A percentile compares a stretch with the other conserved stretches of the same genome.
Evolutionary conservation across 2,888 invertebrate species (phyloP).

Genomic region (Yponomeuta malinellus): DNA sequence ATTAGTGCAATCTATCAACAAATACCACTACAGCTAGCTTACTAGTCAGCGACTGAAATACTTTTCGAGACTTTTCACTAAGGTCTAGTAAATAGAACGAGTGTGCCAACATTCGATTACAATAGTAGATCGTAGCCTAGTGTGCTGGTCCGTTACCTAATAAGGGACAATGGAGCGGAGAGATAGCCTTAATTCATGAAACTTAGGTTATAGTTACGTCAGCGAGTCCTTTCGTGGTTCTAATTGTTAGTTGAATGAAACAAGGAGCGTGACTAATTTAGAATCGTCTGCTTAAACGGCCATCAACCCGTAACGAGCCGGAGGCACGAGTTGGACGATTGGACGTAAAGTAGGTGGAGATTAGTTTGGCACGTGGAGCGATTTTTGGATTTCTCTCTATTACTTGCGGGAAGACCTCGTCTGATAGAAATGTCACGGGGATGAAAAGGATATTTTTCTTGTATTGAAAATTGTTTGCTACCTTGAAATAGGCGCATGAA

Average conservation of each 20-base stretch:
- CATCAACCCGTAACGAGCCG: background rate
- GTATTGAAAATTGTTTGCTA: no score
- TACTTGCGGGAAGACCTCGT: no score
- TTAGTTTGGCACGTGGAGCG: no score
- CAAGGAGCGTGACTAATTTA: background rate
- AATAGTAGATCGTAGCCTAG: background rate
- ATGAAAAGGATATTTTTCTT: no score
- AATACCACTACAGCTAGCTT: no score
- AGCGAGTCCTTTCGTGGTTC: conserved; percentile 4
- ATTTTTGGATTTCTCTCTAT: no score
- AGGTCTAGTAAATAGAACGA: no score
- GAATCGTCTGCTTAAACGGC: background rate
- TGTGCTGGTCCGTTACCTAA: background rate
- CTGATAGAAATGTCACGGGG: no score
- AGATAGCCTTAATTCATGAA: background rate
- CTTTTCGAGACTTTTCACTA: background rate
- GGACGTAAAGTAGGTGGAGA: no score
- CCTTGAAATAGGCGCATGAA: no score
- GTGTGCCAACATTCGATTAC: background rate
- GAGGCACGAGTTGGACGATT: background rate
- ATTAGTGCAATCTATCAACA: no score
- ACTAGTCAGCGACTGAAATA: background rate
- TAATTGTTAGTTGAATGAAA: background rate
- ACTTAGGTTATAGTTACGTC: background rate
- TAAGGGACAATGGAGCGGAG: background rate